Base-by-base conservation (phyloP, 2,797 vertebrate genomes). In the Malurus leucopterus region DNA sequence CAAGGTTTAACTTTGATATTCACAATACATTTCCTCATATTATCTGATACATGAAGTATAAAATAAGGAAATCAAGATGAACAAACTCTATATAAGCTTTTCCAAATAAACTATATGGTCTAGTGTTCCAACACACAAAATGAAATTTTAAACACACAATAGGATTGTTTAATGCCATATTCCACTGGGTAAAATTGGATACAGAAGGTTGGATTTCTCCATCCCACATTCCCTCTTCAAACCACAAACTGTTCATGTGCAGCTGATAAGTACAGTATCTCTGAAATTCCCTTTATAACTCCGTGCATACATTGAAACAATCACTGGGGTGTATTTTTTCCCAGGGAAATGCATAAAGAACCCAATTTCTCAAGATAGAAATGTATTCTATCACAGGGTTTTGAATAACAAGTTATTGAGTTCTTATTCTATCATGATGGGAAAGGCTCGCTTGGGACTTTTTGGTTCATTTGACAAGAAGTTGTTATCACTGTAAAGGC, bases 221-320 rank as follows among this genome's bases (percentile, higher is more conserved):
- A 87, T 93, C 92, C 93, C 94, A 91, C 75, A 72, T 49, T 95
- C 53, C 89, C 93, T 94, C 93, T 95, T 95, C 92, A 96, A 96
- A 93, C 82, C 53, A 90, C 89, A 88, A 94, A 93, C 91, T 83
- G 92, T 84, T 95, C 95, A 96, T 93, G 93, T 93, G 94, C 89
- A 93, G 86, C 93, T 93, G 95, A 93, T 95, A 93, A 91, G 84
- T 86, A 93, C 84, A 84, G 84, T 91, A 90, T 95, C 92, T 93
- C 79, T 90, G 78, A 80, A 95, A 94, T 73, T 95, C 93, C 84
- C 92, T 95, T 96, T 93, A 95, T 84, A 95, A 93, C 84, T 74
- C 59, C 87, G 47, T 18, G 63, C 85, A 85, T 88, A 85, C 85
- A 89, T 26, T 82, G 88, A 92, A 94, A 92, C 62, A 81, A 92